Conservation (phyloP, 2,113 vertebrate genomes). For the Hydropotes inermis region DNA sequence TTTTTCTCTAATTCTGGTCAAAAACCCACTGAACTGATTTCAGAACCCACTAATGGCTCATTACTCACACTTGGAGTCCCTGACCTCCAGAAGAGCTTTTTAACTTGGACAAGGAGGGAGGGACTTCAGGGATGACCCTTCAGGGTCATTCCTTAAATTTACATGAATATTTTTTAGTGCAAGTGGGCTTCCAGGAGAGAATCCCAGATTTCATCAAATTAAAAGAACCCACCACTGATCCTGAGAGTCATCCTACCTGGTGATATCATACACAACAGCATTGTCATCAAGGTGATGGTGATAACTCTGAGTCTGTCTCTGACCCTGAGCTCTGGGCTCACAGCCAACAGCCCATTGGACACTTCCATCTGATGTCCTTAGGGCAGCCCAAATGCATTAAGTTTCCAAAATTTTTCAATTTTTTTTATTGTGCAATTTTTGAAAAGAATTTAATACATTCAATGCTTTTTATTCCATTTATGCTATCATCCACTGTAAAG, state of each 20-base stretch:
- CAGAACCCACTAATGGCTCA: neutral
- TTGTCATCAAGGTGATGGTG: rapidly evolving
- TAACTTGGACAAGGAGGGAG: no score
- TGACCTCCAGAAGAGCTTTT: neutral
- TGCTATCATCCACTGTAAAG: slow-evolving; percentile 86
- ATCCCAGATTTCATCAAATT: neutral
- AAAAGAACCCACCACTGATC: neutral
- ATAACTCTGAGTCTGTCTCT: neutral
- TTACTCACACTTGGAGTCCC: neutral
- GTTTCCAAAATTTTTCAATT: neutral
- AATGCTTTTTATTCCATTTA: slow-evolving; percentile 84
- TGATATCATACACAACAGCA: rapidly evolving
- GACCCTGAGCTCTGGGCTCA: neutral
- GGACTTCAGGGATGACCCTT: neutral
- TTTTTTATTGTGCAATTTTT: neutral
- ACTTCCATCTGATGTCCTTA: neutral
- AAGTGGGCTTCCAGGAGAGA: neutral
- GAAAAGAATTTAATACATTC: slow-evolving; percentile 79
- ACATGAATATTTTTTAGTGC: no score
- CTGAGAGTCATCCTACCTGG: neutral
- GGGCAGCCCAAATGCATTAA: no score
- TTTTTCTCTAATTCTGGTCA: neutral
- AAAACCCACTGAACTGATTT: neutral
- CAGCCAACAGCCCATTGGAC: neutral
- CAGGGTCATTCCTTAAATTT: neutral